Base-by-base conservation (phyloP, 2,888 invertebrate species). In the Bimastos eiseni region DNA sequence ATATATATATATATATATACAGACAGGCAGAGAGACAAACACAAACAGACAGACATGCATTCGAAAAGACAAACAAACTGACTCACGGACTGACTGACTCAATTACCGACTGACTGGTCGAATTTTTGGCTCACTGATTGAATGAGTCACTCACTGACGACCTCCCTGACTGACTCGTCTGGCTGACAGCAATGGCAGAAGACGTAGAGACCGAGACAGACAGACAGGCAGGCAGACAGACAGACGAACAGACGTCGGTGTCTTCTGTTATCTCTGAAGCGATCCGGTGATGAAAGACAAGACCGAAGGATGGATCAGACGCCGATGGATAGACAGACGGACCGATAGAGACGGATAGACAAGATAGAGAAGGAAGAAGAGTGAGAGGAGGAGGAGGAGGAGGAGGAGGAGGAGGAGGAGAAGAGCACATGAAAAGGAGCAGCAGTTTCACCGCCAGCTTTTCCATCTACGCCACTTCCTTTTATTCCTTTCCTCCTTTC, bases 171-270 rank as follows among this genome's bases (percentile, higher is more conserved):
- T 70, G 17, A 8, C 17, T n/a, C 5, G 49, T 1, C 21, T 49
- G 19, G 8, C 49, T n/a, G 36, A 37, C 13, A 37, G 30, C 15
- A 21, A 30, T 34, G 24, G 11, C n/a, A n/a, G 30, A 21, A 89
- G n/a, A 37, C n/a, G 38, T 8, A 19, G 41, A 90, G 24, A 89
- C 41, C 88, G 24, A 41, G 34, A 89, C 36, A 89, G 38, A 89
- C 33, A 89, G 88, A 90, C 17, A 89, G 38, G 89, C 44, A 89
- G 21, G 19, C 49, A 36, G 86, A 90, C 44, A 37, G 37, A 90
- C 44, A 89, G 36, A 90, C 36, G 11, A 38, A 38, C 44, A 89
- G 38, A 90, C 44, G 70, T 3, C 30, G 55, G 4, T 6, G 55
- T 11, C 30, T n/a, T 70, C n/a, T 70, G 8, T 70, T 70, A 70